Evolutionary conservation across 2,797 vertebrate species (phyloP), one percentile per base, ranked within the genome.

Genomic region (Glossophaga mutica): DNA sequence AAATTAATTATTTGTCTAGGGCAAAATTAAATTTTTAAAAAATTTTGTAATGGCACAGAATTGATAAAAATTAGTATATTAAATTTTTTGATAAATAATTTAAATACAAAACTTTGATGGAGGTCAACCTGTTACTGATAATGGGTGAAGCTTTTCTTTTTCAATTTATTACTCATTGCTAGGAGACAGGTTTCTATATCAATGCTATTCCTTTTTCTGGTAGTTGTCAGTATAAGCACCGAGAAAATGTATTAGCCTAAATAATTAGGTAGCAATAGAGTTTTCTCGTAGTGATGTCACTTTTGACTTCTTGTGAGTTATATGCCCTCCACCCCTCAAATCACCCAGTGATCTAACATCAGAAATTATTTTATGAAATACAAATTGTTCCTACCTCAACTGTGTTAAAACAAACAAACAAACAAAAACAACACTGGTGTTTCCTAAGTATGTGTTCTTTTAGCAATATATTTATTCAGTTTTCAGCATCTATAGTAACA

Each of bases 331-430:
- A 5, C 2, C 16, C 44, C 9, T 26, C 7, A 62, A 91, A 46
- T 67, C 29, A 89, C 8, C 46, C 16, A 89, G 0, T 78, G 44
- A 59, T 89, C 7, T 59, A 79, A 6, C 10, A 74, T 68, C 22
- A 89, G 18, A 86, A 77, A 68, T 37, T 86, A 89, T 39, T 71
- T 95, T 50, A 65, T 94, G 39, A 67, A 92, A 95, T 29, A 34
- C 0, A 48, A 50, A 59, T 76, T 32, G 1, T 70, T 70, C 21
- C 42, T 48, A 39, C 10, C 5, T 79, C 9, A 42, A 15, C 32
- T 62, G 22, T 6, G 3, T 37, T 82, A 79, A 68, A 85, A 6
- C 19, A 37, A 44, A 44, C 24, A 55, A 74, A 39, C 39, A 39
- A 39, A 39, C 39, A 34, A 8, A 55, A 62, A 82, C 15, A 42